Evolutionary conservation across 1,140 invertebrate species (phyloP).

Genomic region (Drosophila prosaltans): DNA sequence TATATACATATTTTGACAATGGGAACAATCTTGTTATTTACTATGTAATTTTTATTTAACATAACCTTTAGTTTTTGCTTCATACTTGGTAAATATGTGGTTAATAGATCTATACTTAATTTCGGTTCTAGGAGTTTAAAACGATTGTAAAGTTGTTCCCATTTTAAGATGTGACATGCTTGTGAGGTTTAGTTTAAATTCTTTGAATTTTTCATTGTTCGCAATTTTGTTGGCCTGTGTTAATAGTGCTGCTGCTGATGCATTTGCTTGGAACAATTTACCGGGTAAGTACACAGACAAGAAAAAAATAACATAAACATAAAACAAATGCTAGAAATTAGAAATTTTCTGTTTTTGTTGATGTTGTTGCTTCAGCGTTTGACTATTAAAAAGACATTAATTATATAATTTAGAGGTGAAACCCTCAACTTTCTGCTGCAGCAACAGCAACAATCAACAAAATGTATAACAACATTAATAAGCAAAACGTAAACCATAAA

Average conservation of each 20-base stretch:
- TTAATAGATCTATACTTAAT: no score
- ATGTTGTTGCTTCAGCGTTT: constrained; percentile 26
- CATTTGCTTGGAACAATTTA: constrained; percentile 4
- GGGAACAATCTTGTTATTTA: no score
- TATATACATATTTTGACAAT: no score
- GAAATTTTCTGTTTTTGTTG: constrained; percentile 7
- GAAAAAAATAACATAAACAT: constrained; percentile 5
- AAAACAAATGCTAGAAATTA: constrained; percentile 20
- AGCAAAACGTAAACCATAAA: constrained; percentile 73
- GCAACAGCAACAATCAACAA: constrained; percentile 31
- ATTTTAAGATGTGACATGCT: no score
- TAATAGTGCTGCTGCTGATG: background rate
- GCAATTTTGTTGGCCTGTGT: constrained; percentile 7
- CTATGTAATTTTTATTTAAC: no score
- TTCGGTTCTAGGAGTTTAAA: background rate
- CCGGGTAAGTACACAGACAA: constrained; percentile 45
- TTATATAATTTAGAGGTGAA: constrained; percentile 74
- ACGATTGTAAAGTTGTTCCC: no score
- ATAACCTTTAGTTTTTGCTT: no score
- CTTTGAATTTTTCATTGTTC: background rate
- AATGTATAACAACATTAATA: constrained; percentile 27
- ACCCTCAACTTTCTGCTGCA: constrained; percentile 75
- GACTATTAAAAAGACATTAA: constrained; percentile 73
- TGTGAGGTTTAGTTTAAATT: background rate
- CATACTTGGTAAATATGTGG: no score